Conservation (phyloP, 2,888 invertebrate genomes). For the Papilio protenor region DNA sequence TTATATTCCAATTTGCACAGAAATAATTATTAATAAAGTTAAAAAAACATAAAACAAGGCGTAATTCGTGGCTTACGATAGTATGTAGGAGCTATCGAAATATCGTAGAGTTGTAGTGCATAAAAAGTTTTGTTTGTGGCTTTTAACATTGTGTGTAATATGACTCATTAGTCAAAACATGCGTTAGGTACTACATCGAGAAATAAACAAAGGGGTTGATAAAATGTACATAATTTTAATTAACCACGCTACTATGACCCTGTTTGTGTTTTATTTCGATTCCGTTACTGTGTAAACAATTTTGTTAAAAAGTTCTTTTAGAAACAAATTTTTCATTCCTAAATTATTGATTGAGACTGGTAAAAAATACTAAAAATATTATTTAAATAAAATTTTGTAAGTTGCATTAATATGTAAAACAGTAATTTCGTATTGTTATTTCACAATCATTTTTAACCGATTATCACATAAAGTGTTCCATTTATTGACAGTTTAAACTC, state of each 20-base stretch:
- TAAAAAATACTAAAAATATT: too few relatives aligned
- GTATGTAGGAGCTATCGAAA: neutral
- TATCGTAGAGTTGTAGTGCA: neutral
- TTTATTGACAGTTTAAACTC: slow-evolving; percentile 14
- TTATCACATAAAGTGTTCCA: slow-evolving; percentile 3
- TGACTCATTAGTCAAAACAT: neutral
- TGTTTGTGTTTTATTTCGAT: neutral
- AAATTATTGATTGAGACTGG: neutral
- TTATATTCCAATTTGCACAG: too few relatives aligned
- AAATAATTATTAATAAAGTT: too few relatives aligned
- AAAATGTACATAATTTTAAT: neutral
- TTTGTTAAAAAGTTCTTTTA: neutral
- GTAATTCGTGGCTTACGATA: too few relatives aligned
- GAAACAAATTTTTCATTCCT: neutral
- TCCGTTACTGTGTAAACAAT: neutral
- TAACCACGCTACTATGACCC: neutral
- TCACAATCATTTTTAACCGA: neutral
- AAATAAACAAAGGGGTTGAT: neutral
- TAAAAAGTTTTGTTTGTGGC: neutral
- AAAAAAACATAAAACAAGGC: too few relatives aligned
- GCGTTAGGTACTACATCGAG: neutral
- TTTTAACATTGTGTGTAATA: neutral
- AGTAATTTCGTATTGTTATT: neutral
- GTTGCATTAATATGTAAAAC: neutral
- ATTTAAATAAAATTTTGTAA: too few relatives aligned